Evolutionary conservation across 2,888 invertebrate species (phyloP).

Genomic region (Drosophila planitibia): DNA sequence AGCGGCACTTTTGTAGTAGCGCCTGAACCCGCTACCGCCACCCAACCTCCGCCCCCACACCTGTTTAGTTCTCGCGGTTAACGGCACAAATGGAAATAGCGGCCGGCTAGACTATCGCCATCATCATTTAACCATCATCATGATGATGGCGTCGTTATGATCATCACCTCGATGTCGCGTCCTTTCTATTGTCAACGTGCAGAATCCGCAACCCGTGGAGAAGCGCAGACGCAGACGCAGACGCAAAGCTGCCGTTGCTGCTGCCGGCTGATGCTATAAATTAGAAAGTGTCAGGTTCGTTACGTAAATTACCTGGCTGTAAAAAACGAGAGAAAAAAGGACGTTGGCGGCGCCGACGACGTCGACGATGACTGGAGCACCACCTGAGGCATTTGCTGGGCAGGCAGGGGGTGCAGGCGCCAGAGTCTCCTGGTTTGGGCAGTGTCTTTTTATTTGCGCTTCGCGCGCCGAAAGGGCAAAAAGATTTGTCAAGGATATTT

Average conservation of each 20-base stretch:
- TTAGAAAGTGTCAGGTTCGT: constrained; percentile 82
- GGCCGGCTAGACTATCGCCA: constrained; percentile 56
- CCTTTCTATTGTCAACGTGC: constrained; percentile 45
- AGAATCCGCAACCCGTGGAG: constrained; percentile 13
- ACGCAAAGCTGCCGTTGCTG: constrained; percentile 5
- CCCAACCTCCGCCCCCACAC: constrained; percentile 12
- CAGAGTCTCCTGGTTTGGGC: constrained; percentile 21
- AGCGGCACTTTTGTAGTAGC: not conserved
- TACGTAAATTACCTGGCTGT: constrained; percentile 82
- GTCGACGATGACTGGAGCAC: constrained; percentile 46
- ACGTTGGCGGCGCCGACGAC: constrained; percentile 5
- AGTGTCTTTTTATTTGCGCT: constrained; percentile 75
- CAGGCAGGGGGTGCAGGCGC: not conserved
- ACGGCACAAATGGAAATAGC: constrained; percentile 54
- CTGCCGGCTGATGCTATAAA: constrained; percentile 70
- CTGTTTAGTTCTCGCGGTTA: constrained; percentile 61
- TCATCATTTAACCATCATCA: constrained; percentile 44
- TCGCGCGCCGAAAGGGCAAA: constrained; percentile 75
- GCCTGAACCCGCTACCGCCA: not conserved
- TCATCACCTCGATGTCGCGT: constrained; percentile 13
- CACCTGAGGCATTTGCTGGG: constrained; percentile 34
- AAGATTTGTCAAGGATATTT: constrained; percentile 80
- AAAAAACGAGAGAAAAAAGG: constrained; percentile 57
- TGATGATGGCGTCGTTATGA: constrained; percentile 28
- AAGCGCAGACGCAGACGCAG: constrained; percentile 30